A percentile compares a stretch with the other conserved stretches of the same genome.
phyloP scores from a whole-genome alignment of 2,888 invertebrate species.

The Cancer borealis region DNA sequence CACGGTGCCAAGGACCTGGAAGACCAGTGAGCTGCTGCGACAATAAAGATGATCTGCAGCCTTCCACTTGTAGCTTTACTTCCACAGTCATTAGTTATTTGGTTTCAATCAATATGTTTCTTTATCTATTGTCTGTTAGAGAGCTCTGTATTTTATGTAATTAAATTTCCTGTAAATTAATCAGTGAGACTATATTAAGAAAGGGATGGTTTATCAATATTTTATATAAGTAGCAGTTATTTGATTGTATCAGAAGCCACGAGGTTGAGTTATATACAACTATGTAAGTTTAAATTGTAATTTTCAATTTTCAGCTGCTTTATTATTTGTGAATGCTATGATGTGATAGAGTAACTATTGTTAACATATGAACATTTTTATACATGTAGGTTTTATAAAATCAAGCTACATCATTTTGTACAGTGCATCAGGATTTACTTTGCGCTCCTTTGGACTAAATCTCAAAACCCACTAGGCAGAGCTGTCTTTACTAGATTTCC shows the following conservation, averaged over 20 bases:
- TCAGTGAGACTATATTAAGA: neutral
- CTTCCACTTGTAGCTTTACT: slow-evolving; percentile 34
- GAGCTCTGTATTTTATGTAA: slow-evolving; percentile 15
- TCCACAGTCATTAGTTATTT: neutral
- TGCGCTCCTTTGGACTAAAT: neutral
- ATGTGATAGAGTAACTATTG: slow-evolving; percentile 16
- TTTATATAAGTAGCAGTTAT: neutral
- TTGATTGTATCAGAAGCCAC: neutral
- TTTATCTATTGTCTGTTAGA: neutral
- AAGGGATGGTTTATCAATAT: neutral
- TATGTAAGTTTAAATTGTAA: neutral
- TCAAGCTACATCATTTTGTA: neutral
- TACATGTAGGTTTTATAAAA: slow-evolving; percentile 39
- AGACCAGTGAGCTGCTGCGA: slow-evolving; percentile 85
- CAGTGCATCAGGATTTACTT: neutral
- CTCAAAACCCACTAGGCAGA: neutral
- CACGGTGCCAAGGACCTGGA: slow-evolving; percentile 99
- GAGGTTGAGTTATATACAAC: neutral
- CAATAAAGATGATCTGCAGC: neutral
- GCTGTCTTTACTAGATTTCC: neutral
- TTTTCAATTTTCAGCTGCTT: neutral
- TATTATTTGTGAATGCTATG: neutral
- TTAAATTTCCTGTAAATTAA: neutral
- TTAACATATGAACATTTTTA: neutral
- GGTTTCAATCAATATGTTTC: neutral